phyloP scores from a whole-genome alignment of 2,888 invertebrate genomes.

The Boloria euphrosyne region DNA sequence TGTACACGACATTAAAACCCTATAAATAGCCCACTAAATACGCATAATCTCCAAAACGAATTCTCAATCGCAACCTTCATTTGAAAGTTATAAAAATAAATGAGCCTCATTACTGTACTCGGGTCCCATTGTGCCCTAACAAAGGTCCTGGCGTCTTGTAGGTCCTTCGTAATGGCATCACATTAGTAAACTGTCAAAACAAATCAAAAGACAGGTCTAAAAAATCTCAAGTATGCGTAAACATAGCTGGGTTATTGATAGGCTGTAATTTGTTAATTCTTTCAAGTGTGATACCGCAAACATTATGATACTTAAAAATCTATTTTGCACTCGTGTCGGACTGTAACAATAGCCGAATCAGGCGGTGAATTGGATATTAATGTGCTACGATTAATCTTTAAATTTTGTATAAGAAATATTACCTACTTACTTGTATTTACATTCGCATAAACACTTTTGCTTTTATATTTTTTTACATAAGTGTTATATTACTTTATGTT shows the following conservation, averaged over 20 bases:
- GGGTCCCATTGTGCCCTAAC: slow-evolving; percentile 61
- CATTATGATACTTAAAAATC: slow-evolving; percentile 56
- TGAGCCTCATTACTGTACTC: slow-evolving; percentile 73
- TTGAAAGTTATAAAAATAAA: slow-evolving; percentile 78
- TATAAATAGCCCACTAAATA: slow-evolving; percentile 43
- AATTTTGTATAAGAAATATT: slow-evolving; percentile 25
- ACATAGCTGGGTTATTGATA: slow-evolving; percentile 70
- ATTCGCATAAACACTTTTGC: slow-evolving; percentile 15
- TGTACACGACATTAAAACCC: slow-evolving; percentile 15
- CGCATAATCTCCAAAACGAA: slow-evolving; percentile 67
- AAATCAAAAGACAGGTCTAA: slow-evolving; percentile 72
- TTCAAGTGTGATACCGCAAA: slow-evolving; percentile 64
- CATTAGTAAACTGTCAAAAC: slow-evolving; percentile 82
- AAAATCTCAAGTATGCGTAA: slow-evolving; percentile 58
- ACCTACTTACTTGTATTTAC: slow-evolving; percentile 21
- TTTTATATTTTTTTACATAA: not conserved
- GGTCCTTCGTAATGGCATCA: slow-evolving; percentile 68
- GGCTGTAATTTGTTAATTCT: slow-evolving; percentile 74
- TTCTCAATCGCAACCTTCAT: slow-evolving; percentile 71
- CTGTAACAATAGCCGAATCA: slow-evolving; percentile 56
- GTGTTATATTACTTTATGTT: not conserved
- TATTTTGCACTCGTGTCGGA: slow-evolving; percentile 60
- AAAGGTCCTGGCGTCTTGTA: slow-evolving; percentile 61
- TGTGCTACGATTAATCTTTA: slow-evolving; percentile 51
- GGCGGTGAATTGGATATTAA: slow-evolving; percentile 52